Evolutionary conservation across 37 sponge, comb jelly and placozoan genomes (phyloP).

Genomic region (Petrosia ficiformis): DNA sequence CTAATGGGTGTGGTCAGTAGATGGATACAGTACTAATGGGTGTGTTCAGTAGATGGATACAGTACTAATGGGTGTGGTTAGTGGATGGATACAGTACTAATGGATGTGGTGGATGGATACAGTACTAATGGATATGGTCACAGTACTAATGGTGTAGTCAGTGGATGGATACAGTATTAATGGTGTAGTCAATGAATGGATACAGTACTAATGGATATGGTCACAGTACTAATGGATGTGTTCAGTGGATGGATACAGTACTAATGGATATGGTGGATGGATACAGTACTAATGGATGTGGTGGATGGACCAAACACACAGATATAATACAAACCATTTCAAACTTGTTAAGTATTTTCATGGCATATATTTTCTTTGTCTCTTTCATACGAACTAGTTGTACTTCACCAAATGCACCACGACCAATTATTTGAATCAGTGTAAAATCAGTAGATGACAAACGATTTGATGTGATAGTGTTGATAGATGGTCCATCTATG

Average conservation of each 20-base stretch:
- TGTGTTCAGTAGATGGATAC: not conserved
- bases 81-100: too few species aligned
- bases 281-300: too few species aligned
- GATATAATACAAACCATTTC: conserved; percentile 87
- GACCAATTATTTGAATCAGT: conserved; percentile 85
- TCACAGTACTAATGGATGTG: too few species aligned
- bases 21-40: not conserved
- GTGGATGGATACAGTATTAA: not conserved
- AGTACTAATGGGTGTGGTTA: not conserved
- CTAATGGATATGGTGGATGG: conserved; percentile 1
- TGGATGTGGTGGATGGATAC: not conserved
- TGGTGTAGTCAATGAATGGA: not conserved
- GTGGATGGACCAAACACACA: too few species aligned
- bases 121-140: not conserved
- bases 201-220: not conserved
- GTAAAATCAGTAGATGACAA: conserved; percentile 72
- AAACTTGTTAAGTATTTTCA: conserved; percentile 95
- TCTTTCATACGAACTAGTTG: conserved; percentile 91
- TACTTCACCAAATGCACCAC: conserved; percentile 99
- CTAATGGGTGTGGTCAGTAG: not conserved
- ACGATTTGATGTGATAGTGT: conserved; percentile 32
- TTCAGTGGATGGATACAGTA: not conserved
- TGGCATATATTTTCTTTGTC: conserved; percentile 84
- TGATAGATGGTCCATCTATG: conserved; percentile 66
- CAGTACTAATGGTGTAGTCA: not conserved